Evolutionary conservation across 2,113 vertebrate species (phyloP).

Genomic region (Scytalopus superciliaris): DNA sequence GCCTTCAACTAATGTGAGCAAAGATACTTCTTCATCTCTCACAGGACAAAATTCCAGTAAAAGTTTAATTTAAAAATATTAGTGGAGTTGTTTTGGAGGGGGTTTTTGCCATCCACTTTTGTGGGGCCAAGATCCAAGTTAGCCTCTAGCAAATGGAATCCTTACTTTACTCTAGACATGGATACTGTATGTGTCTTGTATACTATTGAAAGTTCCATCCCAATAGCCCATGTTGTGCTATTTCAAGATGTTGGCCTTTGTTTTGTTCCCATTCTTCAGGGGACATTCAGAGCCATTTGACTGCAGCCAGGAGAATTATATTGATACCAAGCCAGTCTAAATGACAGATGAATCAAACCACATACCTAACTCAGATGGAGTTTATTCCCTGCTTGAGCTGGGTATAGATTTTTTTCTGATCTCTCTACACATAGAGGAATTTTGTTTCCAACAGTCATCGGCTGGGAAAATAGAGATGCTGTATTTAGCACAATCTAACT

Average conservation of each 20-base stretch:
- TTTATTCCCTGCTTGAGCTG: neutral
- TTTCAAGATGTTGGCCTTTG: neutral
- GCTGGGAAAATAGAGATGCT: neutral
- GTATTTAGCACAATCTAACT: neutral
- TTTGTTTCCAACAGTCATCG: neutral
- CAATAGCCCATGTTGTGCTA: neutral
- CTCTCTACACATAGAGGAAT: neutral
- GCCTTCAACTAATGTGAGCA: neutral
- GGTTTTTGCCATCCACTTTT: neutral
- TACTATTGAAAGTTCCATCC: neutral
- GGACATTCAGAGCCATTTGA: neutral
- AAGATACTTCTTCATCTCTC: neutral
- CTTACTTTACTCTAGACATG: neutral
- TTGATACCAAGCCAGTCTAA: neutral
- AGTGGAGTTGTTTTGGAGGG: neutral
- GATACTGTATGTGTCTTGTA: neutral
- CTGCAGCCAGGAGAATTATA: neutral
- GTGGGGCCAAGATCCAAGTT: neutral
- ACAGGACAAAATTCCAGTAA: neutral
- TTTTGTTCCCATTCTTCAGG: neutral
- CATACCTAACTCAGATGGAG: neutral
- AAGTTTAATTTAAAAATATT: neutral
- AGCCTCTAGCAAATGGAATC: neutral
- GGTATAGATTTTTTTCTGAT: constrained; percentile 17
- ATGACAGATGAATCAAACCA: neutral